These are phyloP conservation scores for Babylonia areolata DNA, from an alignment of 1,140 invertebrate genomes.

Conservation along the genomic window DNA sequence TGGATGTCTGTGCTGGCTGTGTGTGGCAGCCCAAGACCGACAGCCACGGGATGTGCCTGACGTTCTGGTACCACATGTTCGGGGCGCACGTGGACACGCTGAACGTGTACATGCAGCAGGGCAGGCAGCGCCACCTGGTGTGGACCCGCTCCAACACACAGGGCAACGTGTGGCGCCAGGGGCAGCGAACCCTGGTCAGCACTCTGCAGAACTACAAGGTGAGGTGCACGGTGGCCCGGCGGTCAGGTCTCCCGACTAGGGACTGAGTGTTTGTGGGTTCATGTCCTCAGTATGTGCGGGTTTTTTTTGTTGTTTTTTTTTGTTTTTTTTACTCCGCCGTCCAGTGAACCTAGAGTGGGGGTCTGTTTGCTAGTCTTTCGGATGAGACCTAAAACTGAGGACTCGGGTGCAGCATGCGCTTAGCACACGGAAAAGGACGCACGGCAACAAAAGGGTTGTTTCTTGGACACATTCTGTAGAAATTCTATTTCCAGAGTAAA, in stretches of 20 bases:
- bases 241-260: background rate
- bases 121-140: slow-evolving; percentile 52
- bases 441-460: too few relatives aligned
- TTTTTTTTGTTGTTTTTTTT: background rate
- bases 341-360: too few relatives aligned
- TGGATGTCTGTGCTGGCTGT: too few relatives aligned
- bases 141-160: slow-evolving; percentile 66
- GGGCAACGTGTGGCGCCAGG: slow-evolving; percentile 69
- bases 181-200: slow-evolving; percentile 51
- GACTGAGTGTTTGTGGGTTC: background rate
- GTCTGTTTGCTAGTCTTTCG: too few relatives aligned
- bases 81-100: slow-evolving; percentile 76
- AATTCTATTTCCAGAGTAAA: too few relatives aligned
- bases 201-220: slow-evolving; percentile 67
- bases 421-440: too few relatives aligned
- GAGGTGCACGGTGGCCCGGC: too few relatives aligned
- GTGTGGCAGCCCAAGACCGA: background rate
- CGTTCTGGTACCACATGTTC: slow-evolving; percentile 88
- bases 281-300: too few relatives aligned
- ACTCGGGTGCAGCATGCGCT: too few relatives aligned
- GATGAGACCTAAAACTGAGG: too few relatives aligned
- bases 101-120: slow-evolving; percentile 59
- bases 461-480: too few relatives aligned
- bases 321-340: too few relatives aligned
- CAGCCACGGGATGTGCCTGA: slow-evolving; percentile 56